phyloP scores from a whole-genome alignment of 2,797 vertebrate species.

The Leptatherina wallacei region DNA sequence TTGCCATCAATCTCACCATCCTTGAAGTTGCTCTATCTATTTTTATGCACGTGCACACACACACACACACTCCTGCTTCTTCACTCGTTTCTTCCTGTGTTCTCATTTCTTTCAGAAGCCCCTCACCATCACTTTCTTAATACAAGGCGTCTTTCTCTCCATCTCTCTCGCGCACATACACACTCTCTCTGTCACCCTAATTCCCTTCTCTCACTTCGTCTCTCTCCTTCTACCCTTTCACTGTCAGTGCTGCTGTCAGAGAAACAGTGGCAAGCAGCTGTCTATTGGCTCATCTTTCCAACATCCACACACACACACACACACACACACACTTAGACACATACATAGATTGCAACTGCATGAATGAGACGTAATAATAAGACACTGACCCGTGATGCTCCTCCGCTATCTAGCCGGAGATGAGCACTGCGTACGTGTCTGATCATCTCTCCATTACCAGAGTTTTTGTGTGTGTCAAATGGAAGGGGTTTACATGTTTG shows the following conservation, averaged over 20 bases:
- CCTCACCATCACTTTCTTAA: conserved; percentile 56
- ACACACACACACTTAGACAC: conserved; percentile 22
- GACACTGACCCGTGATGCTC: conserved; percentile 59
- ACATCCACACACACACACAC: conserved; percentile 19
- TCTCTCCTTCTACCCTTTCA: conserved; percentile 26
- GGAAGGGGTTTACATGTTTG: conserved; percentile 17
- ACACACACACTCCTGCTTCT: conserved; percentile 10
- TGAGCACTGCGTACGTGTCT: conserved; percentile 34
- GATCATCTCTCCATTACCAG: conserved; percentile 48
- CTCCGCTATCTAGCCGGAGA: conserved; percentile 45
- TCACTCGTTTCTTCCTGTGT: conserved; percentile 36
- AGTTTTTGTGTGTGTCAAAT: conserved; percentile 45
- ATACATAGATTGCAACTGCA: conserved; percentile 15
- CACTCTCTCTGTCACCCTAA: conserved; percentile 30
- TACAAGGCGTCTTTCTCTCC: conserved; percentile 34
- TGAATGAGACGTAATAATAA: conserved; percentile 62
- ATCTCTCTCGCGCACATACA: background rate
- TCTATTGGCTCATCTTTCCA: conserved; percentile 38
- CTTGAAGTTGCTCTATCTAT: conserved; percentile 44
- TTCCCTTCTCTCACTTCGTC: conserved; percentile 16
- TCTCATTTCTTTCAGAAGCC: conserved; percentile 59
- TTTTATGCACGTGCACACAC: conserved; percentile 30
- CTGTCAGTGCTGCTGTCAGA: conserved; percentile 61
- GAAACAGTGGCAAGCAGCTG: conserved; percentile 41
- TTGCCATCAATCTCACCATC: conserved; percentile 47